Evolutionary conservation across 2,797 vertebrate species (phyloP).

Genomic region (Hafferia zeledoni): DNA sequence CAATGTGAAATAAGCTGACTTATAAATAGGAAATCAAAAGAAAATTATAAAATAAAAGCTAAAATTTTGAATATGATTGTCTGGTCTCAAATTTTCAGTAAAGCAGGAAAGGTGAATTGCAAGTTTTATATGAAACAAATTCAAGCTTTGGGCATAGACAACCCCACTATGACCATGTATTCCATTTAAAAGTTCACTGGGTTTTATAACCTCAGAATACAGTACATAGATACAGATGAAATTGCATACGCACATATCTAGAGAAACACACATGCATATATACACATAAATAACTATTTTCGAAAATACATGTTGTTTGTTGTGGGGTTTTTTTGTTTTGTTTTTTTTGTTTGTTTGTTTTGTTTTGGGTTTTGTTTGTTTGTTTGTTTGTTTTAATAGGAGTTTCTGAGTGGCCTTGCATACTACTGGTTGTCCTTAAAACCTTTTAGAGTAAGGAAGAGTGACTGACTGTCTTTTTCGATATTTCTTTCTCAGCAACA

Average conservation of each 20-base stretch:
- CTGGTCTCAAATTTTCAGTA: neutral
- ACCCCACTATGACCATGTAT: neutral
- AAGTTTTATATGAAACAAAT: neutral
- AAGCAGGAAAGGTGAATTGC: neutral
- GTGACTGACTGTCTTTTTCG: neutral
- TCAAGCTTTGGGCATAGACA: neutral
- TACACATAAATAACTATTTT: neutral
- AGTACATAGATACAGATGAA: neutral
- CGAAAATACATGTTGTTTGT: neutral
- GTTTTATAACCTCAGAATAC: neutral
- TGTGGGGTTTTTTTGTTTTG: too few relatives aligned
- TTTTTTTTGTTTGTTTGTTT: too few relatives aligned
- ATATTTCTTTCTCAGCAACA: neutral
- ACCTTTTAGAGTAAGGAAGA: neutral
- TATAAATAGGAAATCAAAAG: neutral
- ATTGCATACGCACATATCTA: neutral
- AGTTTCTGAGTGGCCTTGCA: neutral
- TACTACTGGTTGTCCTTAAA: neutral
- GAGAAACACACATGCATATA: accelerated
- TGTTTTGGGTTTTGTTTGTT: neutral
- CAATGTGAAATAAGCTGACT: neutral
- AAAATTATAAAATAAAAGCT: neutral
- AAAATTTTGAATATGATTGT: neutral
- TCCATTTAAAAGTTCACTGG: neutral
- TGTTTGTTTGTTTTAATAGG: neutral